Percentiles rank a stretch among this genome's conserved stretches.
phyloP scores from a whole-genome alignment of 1,140 invertebrate species.

The Archivesica marissinica region DNA sequence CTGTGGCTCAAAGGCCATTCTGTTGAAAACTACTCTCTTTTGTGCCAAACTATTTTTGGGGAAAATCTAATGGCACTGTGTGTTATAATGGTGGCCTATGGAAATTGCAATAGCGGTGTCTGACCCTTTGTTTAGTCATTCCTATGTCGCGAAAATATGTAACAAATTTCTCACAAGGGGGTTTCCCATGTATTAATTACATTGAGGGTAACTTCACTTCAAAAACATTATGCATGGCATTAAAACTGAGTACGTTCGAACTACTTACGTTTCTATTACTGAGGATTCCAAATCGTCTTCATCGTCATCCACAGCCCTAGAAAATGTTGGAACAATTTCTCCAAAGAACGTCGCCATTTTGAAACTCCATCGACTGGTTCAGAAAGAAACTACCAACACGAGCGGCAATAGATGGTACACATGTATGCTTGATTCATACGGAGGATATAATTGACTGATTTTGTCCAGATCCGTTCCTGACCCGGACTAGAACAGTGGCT shows the following conservation, averaged over 20 bases:
- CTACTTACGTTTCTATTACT: not conserved
- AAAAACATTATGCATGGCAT: not conserved
- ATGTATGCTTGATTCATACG: too few species aligned
- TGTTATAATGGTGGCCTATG: too few species aligned
- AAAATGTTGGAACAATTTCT: conserved; percentile 78
- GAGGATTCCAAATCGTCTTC: conserved; percentile 77
- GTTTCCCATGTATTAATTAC: not conserved
- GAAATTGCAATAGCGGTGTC: too few species aligned
- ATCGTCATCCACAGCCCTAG: conserved; percentile 80
- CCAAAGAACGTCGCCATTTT: conserved; percentile 81
- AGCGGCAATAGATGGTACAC: too few species aligned
- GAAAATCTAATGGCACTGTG: too few species aligned
- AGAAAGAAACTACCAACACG: not conserved
- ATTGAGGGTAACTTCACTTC: not conserved
- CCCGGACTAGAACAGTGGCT: too few species aligned
- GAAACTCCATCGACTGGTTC: conserved; percentile 2
- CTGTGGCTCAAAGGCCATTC: too few species aligned
- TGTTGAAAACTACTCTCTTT: too few species aligned
- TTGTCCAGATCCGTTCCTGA: too few species aligned
- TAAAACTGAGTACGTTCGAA: not conserved
- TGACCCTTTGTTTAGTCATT: too few species aligned
- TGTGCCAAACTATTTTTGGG: too few species aligned
- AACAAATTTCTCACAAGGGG: not conserved
- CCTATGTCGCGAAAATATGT: not conserved
- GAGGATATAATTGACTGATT: too few species aligned